A percentile compares a stretch with the other conserved stretches of the same genome.
Evolutionary conservation across 2,113 vertebrate genomes (phyloP).

Genomic region (Hyla sarda): DNA sequence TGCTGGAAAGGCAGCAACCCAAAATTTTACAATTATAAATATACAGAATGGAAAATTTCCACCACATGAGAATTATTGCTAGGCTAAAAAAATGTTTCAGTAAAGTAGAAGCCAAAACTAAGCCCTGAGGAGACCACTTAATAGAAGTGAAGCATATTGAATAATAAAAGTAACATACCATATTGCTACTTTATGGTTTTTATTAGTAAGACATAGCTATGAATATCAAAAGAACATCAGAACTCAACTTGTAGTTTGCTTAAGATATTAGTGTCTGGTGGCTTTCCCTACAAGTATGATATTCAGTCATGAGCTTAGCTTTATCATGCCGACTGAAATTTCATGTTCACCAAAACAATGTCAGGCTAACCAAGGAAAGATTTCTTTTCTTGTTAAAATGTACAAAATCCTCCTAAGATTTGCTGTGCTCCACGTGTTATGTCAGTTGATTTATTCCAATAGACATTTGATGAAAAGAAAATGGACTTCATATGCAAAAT

Average conservation of each 20-base stretch:
- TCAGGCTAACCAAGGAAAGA: not conserved
- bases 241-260: conserved; percentile 46
- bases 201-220: conserved; percentile 40
- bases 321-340: conserved; percentile 50
- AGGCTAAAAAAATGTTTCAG: conserved; percentile 16
- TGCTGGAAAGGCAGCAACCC: conserved; percentile 3
- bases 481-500: conserved; percentile 25
- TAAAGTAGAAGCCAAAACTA: not conserved
- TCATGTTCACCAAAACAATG: conserved; percentile 46
- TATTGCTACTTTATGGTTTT: conserved; percentile 43
- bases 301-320: conserved; percentile 37
- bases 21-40: conserved; percentile 20
- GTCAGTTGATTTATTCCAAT: conserved; percentile 33
- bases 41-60: not conserved
- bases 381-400: conserved; percentile 17
- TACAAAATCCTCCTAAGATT: not conserved
- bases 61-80: conserved; percentile 33
- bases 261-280: conserved; percentile 52
- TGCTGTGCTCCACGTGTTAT: not conserved
- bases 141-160: conserved; percentile 43
- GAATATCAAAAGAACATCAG: conserved; percentile 29
- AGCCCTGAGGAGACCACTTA: conserved; percentile 18
- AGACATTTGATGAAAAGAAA: conserved; percentile 43
- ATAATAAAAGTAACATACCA: conserved; percentile 37
- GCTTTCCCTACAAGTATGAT: not conserved